phyloP scores from a whole-genome alignment of 2,797 vertebrate species.

The Bufotes viridis region DNA sequence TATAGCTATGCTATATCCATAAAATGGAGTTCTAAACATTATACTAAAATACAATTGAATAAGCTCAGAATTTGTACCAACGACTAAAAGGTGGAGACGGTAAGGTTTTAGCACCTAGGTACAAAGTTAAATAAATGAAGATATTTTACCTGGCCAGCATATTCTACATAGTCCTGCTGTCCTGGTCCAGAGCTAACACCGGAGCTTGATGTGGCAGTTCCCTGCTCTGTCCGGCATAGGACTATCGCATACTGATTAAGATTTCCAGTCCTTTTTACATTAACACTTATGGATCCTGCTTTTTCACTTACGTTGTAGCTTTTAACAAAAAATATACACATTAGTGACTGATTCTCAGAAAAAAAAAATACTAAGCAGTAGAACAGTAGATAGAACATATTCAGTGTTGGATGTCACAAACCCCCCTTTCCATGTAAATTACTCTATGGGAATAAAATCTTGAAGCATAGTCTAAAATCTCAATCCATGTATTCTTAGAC shows the following conservation, averaged over 20 bases:
- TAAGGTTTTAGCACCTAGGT: neutral
- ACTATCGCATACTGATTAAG: conserved; percentile 96
- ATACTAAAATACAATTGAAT: neutral
- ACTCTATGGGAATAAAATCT: neutral
- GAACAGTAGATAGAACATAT: neutral
- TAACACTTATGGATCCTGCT: conserved; percentile 82
- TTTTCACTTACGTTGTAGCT: conserved; percentile 93
- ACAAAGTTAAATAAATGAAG: neutral
- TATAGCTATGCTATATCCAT: neutral
- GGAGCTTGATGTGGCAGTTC: conserved; percentile 82
- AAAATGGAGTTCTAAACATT: neutral
- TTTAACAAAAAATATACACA: neutral
- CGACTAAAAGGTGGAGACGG: neutral
- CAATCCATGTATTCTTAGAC: neutral
- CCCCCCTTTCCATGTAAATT: neutral
- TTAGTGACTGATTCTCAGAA: neutral
- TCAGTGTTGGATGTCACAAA: neutral
- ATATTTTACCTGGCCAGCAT: conserved; percentile 86
- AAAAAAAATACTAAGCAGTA: neutral
- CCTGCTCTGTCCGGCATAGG: conserved; percentile 87
- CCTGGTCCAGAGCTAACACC: conserved; percentile 71
- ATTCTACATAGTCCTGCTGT: conserved; percentile 91
- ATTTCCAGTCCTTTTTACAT: conserved; percentile 87
- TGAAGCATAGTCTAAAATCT: neutral
- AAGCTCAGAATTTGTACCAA: neutral